These are phyloP conservation scores for Sceloporus tristichus DNA, from an alignment of 2,113 vertebrate species.

Conservation along the genomic window DNA sequence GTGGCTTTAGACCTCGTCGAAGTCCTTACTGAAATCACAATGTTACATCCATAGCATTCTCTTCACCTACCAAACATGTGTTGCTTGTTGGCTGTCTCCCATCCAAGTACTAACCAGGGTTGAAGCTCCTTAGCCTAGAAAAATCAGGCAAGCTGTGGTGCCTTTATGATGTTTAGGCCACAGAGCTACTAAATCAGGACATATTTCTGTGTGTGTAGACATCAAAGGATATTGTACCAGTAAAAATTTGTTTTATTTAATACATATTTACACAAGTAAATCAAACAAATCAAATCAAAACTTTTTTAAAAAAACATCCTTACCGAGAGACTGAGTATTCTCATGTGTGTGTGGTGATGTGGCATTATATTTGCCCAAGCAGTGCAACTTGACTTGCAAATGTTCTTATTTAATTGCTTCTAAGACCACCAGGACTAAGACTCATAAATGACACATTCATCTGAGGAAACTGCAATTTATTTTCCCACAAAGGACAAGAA, in stretches of 20 bases:
- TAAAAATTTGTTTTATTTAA: not conserved
- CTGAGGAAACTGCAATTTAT: not conserved
- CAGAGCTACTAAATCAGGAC: not conserved
- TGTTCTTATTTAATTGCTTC: slow-evolving; percentile 23
- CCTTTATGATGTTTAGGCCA: too few species aligned
- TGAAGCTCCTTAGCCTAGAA: too few species aligned
- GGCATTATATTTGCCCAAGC: not conserved
- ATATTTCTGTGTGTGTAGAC: not conserved
- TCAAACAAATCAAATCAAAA: not conserved
- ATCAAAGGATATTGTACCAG: not conserved
- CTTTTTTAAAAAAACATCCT: not conserved
- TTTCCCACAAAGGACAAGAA: not conserved
- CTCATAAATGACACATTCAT: not conserved
- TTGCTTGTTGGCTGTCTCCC: too few species aligned
- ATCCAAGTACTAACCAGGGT: too few species aligned
- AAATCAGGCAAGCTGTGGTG: too few species aligned
- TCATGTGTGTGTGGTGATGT: not conserved
- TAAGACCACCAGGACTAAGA: not conserved
- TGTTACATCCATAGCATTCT: too few species aligned
- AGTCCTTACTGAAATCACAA: too few species aligned
- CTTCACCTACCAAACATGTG: too few species aligned
- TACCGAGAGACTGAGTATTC: not conserved
- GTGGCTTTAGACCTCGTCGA: too few species aligned
- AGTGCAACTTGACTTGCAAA: not conserved
- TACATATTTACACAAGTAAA: not conserved